Base-by-base conservation (phyloP, 2,888 invertebrate species). In the Phyllotreta cruciferae region DNA sequence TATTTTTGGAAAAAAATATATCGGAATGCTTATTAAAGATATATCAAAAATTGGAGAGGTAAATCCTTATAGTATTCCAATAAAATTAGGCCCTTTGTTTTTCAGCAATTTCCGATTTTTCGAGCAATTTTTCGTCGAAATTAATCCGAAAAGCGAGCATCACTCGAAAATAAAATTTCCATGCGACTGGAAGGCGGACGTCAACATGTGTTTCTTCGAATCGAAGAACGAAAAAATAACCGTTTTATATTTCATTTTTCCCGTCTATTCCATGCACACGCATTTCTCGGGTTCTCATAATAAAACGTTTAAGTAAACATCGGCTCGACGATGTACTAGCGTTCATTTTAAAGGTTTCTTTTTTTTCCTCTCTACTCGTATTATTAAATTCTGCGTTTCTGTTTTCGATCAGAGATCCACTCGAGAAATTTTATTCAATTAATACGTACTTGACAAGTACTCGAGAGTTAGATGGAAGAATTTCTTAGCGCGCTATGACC, bases 211-310 rank as follows among this genome's bases (percentile, higher is more conserved):
- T 24, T 24, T 24, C 24, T 24, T 24, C 24, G 4, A 24, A 24
- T 24, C 24, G 24, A 24, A 24, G 24, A 24, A 24, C 24, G 24
- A 24, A 24, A 24, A 24, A 24, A 53, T 24, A 38, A n/a, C 8
- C 14, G 58, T 60, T 60, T 60, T 60, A 44, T 60, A 60, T 60
- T 60, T 60, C 13, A 49, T 58, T 58, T 57, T 52, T 50, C 39
- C 52, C 24, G 35, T 50, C 60, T 44, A 60, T 52, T 52, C 60
- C n/a, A 53, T n/a, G 35, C 13, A 52, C 63, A 63, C 65, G 63
- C 62, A 67, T 68, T 65, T 68, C 68, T 68, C 65, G 60, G 54
- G 68, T 68, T 68, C 68, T 62, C 68, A 68, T 64, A 68, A 66
- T 66, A 65, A 68, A 68, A 64, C 63, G 63, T 68, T 66, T 64